Percentiles rank a stretch among this genome's conserved stretches.
phyloP scores from a whole-genome alignment of 1,140 invertebrate genomes.

The Eubasilissa regina region DNA sequence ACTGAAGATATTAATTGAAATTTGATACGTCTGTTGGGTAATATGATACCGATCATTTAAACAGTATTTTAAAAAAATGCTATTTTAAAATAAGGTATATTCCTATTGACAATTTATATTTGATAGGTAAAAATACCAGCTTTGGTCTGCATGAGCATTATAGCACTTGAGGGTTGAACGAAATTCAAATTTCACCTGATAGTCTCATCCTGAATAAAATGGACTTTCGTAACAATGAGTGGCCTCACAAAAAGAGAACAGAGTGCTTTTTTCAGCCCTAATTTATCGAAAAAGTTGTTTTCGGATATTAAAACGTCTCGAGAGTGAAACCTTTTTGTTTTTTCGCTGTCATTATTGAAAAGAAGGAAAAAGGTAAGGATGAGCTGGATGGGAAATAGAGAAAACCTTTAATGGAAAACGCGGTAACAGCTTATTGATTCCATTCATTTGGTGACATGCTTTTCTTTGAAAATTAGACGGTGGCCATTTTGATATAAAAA shows the following conservation, averaged over 20 bases:
- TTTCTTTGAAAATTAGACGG: background rate
- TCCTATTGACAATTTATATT: no score
- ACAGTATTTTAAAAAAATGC: no score
- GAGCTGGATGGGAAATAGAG: constrained; percentile 46
- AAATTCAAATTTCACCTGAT: constrained; percentile 29
- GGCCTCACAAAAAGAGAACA: constrained; percentile 47
- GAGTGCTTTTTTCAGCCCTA: constrained; percentile 57
- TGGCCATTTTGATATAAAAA: no score
- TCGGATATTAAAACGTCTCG: constrained; percentile 51
- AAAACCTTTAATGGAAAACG: constrained; percentile 50
- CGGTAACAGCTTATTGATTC: constrained; percentile 51
- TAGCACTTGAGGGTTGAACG: background rate
- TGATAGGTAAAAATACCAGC: background rate
- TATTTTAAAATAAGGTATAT: no score
- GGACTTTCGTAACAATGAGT: constrained; percentile 36
- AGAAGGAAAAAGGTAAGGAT: constrained; percentile 50
- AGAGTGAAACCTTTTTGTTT: constrained; percentile 56
- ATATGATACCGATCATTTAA: no score
- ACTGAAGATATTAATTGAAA: no score
- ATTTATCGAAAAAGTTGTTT: constrained; percentile 57
- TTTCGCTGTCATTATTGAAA: constrained; percentile 54
- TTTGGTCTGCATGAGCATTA: background rate
- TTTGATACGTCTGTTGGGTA: no score
- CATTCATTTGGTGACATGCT: constrained; percentile 14
- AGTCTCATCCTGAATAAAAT: constrained; percentile 17